These are phyloP conservation scores for Trididemnum clinides DNA, from an alignment of 23 tunicate species.

Conservation along the genomic window DNA sequence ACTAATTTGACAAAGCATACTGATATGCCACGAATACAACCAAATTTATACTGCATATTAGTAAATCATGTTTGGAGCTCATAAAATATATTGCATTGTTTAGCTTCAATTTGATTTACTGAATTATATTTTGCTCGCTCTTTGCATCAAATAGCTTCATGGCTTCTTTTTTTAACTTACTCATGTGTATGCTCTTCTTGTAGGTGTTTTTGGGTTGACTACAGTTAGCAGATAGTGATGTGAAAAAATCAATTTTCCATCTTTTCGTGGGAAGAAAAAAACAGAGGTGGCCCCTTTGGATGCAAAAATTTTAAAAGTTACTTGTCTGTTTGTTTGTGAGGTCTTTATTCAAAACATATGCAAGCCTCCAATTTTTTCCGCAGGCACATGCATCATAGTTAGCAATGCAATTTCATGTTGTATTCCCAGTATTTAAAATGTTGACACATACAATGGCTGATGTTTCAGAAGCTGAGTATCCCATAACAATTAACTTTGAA, in stretches of 20 bases:
- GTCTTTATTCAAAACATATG: not conserved
- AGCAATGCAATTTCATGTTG: not conserved
- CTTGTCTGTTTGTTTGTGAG: not conserved
- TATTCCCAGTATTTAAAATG: not conserved
- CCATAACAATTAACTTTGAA: not conserved
- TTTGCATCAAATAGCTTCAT: not conserved
- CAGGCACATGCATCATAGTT: not conserved
- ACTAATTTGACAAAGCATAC: no score
- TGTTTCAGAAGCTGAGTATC: not conserved
- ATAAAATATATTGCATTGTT: no score
- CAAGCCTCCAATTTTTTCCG: not conserved
- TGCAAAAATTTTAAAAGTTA: constrained; percentile 6
- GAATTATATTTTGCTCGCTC: not conserved
- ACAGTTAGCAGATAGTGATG: constrained; percentile 4
- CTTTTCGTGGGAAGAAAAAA: not conserved
- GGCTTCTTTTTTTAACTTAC: not conserved
- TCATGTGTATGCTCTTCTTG: not conserved
- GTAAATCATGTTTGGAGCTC: no score
- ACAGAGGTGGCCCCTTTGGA: not conserved
- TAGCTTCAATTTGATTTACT: no score
- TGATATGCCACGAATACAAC: no score
- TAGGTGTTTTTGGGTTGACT: not conserved
- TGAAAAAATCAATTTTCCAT: no score
- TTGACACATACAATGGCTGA: constrained; percentile 1
- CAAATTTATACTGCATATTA: no score